phyloP scores from a whole-genome alignment of 53 echinoderm and acorn worm genomes.

The Holothuria scabra region DNA sequence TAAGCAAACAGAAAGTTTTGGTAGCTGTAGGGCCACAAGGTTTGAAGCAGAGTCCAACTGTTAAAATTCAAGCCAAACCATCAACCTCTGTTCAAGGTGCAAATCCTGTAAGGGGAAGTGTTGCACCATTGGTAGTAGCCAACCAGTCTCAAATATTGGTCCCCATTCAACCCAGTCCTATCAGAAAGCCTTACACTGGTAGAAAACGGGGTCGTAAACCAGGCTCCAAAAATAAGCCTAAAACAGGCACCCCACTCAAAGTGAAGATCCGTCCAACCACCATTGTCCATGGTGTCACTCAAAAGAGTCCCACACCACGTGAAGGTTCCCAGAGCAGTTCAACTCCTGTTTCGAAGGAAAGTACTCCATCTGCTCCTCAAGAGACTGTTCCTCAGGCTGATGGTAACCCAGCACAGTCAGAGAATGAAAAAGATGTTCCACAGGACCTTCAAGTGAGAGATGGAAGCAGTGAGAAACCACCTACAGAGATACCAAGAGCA shows the following conservation, averaged over 20 bases:
- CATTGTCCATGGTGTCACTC: background rate
- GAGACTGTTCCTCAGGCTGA: background rate
- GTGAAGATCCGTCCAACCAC: conserved; percentile 29
- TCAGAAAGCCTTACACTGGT: conserved; percentile 23
- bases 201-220: conserved; percentile 32
- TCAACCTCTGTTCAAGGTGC: background rate
- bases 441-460: conserved; percentile 2
- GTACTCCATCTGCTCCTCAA: background rate
- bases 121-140: conserved; percentile 5
- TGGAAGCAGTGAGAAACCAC: background rate
- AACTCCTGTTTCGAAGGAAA: background rate
- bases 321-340: background rate
- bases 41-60: conserved; percentile 3
- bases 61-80: conserved; percentile 42
- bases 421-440: background rate
- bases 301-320: background rate
- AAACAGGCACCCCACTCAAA: conserved; percentile 8
- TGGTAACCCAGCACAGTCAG: background rate
- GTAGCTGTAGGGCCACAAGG: conserved; percentile 34
- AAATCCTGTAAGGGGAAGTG: background rate
- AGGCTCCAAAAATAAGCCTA: conserved; percentile 38
- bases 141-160: conserved; percentile 27
- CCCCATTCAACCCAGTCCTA: conserved; percentile 10
- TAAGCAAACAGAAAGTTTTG: conserved; percentile 24
- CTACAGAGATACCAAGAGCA: conserved; percentile 77